Evolutionary conservation across 1,140 invertebrate species (phyloP), one percentile per base, ranked within the genome.

Genomic region (Lordiphosa clarofinis): DNA sequence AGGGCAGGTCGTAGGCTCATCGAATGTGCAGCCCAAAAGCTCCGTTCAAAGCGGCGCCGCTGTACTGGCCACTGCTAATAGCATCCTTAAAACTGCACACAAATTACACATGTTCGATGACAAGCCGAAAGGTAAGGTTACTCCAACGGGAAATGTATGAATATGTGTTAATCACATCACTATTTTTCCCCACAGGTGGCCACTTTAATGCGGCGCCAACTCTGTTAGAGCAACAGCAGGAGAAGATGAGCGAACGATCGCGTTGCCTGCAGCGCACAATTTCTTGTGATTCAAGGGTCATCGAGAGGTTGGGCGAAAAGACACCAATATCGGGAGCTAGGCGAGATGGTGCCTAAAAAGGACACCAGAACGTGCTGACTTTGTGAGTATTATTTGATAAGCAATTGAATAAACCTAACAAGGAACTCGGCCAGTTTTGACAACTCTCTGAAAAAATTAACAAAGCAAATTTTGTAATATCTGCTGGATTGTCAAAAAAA

Each of bases 201-300:
- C 90, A 90, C 57, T 93, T 93, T 71, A 92, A 91, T 89, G 91
- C 93, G 4, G 93, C 93, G 15, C 93, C 94, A 19, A 95, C 94
- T 4, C 84, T 93, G 13, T 91, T 94, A 1, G 94, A 95, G 82
- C 90, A 92, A 54, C 94, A 94, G 86, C 90, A 94, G 58, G 94
- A 95, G 87, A 94, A 93, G 87, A 90, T 95, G 19, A 94, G 93
- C 11, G 93, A 94, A 70, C 91, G 95, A 72, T 89, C 95, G 48
- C 95, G 63, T 8, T 82, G 73, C 28, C 42, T 82, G 92, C 94
- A 87, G 13, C 73, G 60, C 86, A 92, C 56, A 91, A 94, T 86
- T 48, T 75, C 74, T 15, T 87, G 67, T 47, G 84, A 82, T 61
- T 73, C 84, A 9, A 69, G 72, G 19, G 78, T 87, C 9, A 64